These are phyloP conservation scores for Arenaria interpres DNA, from an alignment of 2,113 vertebrate genomes.

Conservation along the genomic window DNA sequence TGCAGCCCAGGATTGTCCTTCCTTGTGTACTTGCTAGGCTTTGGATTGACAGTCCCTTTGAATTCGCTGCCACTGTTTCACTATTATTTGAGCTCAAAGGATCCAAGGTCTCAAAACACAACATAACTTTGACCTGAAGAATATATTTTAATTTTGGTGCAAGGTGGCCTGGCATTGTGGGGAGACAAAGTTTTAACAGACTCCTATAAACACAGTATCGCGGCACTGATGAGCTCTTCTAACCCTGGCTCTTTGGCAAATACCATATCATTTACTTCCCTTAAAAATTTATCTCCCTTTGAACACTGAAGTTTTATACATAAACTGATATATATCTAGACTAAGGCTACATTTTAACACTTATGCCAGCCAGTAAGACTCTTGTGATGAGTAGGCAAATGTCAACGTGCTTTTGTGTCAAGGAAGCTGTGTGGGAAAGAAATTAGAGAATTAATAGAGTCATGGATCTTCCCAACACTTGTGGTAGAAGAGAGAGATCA, in stretches of 20 bases:
- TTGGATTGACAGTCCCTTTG: background rate
- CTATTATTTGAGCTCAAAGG: background rate
- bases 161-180: background rate
- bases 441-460: background rate
- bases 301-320: background rate
- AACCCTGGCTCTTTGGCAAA: background rate
- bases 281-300: background rate
- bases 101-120: background rate
- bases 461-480: background rate
- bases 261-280: background rate
- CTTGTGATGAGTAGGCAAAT: background rate
- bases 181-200: background rate
- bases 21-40: background rate
- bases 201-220: background rate
- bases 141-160: background rate
- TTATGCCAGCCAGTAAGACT: background rate
- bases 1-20: background rate
- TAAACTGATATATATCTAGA: background rate
- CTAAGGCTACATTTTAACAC: background rate
- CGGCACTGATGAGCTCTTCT: background rate
- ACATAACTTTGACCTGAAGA: background rate
- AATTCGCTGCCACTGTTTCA: background rate
- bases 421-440: background rate
- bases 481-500: background rate
- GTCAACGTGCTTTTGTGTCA: background rate